These are phyloP conservation scores for Rhinogobio ventralis DNA, from an alignment of 2,797 vertebrate species.

Conservation along the genomic window DNA sequence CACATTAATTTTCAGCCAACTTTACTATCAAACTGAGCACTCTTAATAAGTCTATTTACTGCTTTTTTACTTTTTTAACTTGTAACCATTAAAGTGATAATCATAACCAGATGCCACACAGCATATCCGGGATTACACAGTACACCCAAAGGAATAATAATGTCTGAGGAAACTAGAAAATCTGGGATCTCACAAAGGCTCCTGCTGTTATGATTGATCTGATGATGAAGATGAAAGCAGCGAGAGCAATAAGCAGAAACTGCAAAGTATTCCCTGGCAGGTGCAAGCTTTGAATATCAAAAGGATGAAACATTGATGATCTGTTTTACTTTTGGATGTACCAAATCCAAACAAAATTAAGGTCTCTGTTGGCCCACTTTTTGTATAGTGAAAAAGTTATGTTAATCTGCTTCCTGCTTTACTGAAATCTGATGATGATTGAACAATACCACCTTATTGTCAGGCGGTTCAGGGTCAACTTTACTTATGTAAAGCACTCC, in stretches of 20 bases:
- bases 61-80: neutral
- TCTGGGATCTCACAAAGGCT: slow-evolving; percentile 21
- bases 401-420: neutral
- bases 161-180: slow-evolving; percentile 31
- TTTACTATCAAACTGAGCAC: too few relatives aligned
- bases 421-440: neutral
- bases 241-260: neutral
- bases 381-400: neutral
- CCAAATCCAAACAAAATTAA: neutral
- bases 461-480: neutral
- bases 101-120: neutral
- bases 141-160: slow-evolving; percentile 35
- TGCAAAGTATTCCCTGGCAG: slow-evolving; percentile 19
- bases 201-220: slow-evolving; percentile 16
- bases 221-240: slow-evolving; percentile 30
- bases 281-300: slow-evolving; percentile 8
- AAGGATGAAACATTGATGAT: slow-evolving; percentile 9
- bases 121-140: neutral
- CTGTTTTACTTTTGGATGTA: neutral
- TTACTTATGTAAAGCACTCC: neutral
- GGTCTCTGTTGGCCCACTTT: neutral
- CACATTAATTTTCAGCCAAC: too few relatives aligned
- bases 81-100: neutral
- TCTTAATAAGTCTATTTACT: too few relatives aligned
- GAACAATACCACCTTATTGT: neutral